Base-by-base conservation (phyloP, 2,113 vertebrate genomes). In the Oryzias javanicus region DNA sequence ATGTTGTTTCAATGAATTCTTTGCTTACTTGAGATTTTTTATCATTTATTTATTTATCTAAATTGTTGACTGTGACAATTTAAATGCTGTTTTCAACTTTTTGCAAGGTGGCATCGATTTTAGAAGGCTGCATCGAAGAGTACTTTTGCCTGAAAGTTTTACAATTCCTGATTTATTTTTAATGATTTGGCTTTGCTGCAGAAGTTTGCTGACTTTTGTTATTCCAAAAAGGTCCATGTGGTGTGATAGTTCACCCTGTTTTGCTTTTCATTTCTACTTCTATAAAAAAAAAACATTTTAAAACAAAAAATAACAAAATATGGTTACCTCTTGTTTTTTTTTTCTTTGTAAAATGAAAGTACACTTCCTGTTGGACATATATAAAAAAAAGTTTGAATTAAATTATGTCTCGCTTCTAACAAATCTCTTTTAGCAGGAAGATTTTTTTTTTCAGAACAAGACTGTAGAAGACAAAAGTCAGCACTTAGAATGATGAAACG, bases 331-430 rank as follows among this genome's bases (percentile, higher is more conserved):
- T 58, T 74, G 66, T 81, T 84, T 85, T 42, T 69, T 72, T 87
- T 88, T 83, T 62, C 72, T 81, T 78, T 80, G 63, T 87, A 76
- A 70, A 82, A 75, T 88, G 86, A 86, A 88, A 89, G 77, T 83
- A 72, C 89, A 91, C 83, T 81, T n/a, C n/a, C n/a, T n/a, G n/a
- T n/a, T n/a, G n/a, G n/a, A n/a, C n/a, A n/a, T n/a, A n/a, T n/a
- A n/a, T n/a, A n/a, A n/a, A n/a, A n/a, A n/a, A n/a, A n/a, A n/a
- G n/a, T n/a, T n/a, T n/a, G n/a, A n/a, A n/a, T n/a, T n/a, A n/a
- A n/a, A n/a, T n/a, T n/a, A n/a, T n/a, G n/a, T n/a, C 85, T 82
- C 64, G 90, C 86, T 81, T 91, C 85, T 90, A 78, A 47, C 5
- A 14, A 16, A 29, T 29, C 27, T 29, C 4, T 29, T 29, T 29